phyloP scores from a whole-genome alignment of 2,797 vertebrate species.

The Clamator glandarius region DNA sequence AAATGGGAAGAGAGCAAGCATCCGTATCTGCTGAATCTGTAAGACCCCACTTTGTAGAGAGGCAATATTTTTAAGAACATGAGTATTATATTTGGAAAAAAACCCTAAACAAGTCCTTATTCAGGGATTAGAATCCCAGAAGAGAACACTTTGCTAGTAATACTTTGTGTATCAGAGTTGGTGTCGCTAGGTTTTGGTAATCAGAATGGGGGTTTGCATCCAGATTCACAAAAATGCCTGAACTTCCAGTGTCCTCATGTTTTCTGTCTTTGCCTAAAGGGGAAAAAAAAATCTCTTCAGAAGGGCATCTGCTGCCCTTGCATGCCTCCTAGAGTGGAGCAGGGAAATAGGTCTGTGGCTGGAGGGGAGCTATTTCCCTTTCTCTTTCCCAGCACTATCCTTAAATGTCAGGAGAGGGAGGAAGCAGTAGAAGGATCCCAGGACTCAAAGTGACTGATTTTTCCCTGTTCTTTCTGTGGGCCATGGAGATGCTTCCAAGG shows the following conservation, averaged over 20 bases:
- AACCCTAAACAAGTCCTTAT: rapidly evolving
- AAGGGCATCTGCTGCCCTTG: not conserved
- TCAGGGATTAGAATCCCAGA: not conserved
- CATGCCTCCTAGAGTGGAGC: not conserved
- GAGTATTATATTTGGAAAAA: not conserved
- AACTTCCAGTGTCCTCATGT: not conserved
- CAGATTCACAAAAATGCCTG: not conserved
- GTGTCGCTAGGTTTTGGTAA: not conserved
- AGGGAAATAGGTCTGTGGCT: not conserved
- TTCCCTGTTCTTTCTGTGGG: not conserved
- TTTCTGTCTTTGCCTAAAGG: not conserved
- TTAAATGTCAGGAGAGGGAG: not conserved
- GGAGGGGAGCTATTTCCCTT: not conserved
- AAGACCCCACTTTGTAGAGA: not conserved
- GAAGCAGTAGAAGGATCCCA: not conserved
- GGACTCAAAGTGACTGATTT: not conserved
- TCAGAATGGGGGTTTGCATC: not conserved
- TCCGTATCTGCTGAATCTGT: not conserved
- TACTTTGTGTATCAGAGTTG: not conserved
- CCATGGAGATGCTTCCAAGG: not conserved
- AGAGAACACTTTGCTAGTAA: not conserved
- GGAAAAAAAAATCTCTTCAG: not conserved
- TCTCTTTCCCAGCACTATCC: not conserved
- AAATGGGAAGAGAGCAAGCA: not conserved
- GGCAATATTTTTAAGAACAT: not conserved